Evolutionary conservation across 2,797 vertebrate genomes (phyloP).

Genomic region (Tarsius wallacei): DNA sequence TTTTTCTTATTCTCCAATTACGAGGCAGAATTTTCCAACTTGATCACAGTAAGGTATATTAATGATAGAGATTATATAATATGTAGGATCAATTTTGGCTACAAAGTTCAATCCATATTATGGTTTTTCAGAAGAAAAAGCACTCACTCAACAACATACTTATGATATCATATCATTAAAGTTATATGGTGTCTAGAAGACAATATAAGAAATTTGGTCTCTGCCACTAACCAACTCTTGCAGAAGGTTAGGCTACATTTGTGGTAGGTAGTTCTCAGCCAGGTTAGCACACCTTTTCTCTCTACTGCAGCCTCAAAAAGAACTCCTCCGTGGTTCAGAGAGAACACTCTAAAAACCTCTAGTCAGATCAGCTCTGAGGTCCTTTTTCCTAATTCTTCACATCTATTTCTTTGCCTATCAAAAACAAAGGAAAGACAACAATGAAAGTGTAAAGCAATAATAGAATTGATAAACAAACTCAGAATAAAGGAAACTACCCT

Average conservation of each 20-base stretch:
- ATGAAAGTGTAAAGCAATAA: slow-evolving; percentile 21
- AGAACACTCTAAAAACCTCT: not conserved
- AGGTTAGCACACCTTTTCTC: not conserved
- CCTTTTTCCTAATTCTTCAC: not conserved
- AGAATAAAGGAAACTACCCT: slow-evolving; percentile 39
- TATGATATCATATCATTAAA: slow-evolving; percentile 32
- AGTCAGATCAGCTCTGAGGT: not conserved
- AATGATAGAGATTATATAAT: slow-evolving; percentile 24
- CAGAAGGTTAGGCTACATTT: not conserved
- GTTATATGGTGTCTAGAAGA: not conserved
- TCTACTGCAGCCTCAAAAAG: not conserved
- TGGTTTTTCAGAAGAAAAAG: not conserved
- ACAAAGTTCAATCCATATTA: slow-evolving; percentile 6
- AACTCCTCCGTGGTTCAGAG: not conserved
- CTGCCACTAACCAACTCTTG: not conserved
- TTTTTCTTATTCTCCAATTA: slow-evolving; percentile 37
- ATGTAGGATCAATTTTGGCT: not conserved
- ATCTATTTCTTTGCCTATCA: no score
- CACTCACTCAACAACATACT: not conserved
- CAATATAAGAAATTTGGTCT: slow-evolving; percentile 10
- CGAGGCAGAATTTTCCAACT: not conserved
- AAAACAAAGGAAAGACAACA: not conserved
- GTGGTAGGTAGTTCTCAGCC: not conserved
- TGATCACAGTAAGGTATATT: not conserved
- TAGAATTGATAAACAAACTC: slow-evolving; percentile 8